Percentiles rank a stretch among this genome's conserved stretches.
Conservation (phyloP, 2,797 vertebrate species). For the Mionectes olivaceus region DNA sequence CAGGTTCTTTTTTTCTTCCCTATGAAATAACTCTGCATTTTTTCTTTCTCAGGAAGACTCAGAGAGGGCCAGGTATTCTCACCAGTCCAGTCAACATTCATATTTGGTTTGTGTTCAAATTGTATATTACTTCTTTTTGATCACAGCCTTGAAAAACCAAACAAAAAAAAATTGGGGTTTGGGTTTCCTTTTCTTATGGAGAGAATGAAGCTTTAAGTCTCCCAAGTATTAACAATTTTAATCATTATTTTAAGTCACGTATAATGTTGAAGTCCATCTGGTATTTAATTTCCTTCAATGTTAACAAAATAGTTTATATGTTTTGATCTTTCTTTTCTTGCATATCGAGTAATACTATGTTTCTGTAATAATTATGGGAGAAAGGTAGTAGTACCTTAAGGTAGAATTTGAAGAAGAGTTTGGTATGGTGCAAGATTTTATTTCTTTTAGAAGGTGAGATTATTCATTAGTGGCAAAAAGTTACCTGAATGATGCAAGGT, state of each 20-base stretch:
- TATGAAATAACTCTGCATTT: slow-evolving; percentile 65
- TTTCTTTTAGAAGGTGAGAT: not conserved
- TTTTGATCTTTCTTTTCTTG: not conserved
- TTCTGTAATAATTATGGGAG: not conserved
- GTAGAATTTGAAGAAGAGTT: not conserved
- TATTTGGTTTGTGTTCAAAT: slow-evolving; percentile 89
- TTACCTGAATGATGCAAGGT: not conserved
- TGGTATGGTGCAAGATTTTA: not conserved
- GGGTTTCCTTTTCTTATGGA: slow-evolving; percentile 74
- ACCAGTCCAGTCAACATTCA: slow-evolving; percentile 82
- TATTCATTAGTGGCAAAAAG: not conserved
- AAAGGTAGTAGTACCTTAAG: not conserved
- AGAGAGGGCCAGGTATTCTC: slow-evolving; percentile 89
- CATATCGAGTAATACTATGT: not conserved
- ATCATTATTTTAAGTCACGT: slow-evolving; percentile 76
- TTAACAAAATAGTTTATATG: not conserved
- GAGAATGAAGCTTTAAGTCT: slow-evolving; percentile 80
- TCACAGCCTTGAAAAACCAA: slow-evolving; percentile 2
- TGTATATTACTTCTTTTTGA: not conserved
- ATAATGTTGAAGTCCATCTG: not conserved
- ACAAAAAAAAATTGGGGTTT: not conserved
- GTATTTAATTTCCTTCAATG: not conserved
- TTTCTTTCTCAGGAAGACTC: slow-evolving; percentile 90
- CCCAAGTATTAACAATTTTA: slow-evolving; percentile 79
- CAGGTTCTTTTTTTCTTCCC: not conserved